Evolutionary conservation across 2,113 vertebrate species (phyloP).

Genomic region (Panthera leo): DNA sequence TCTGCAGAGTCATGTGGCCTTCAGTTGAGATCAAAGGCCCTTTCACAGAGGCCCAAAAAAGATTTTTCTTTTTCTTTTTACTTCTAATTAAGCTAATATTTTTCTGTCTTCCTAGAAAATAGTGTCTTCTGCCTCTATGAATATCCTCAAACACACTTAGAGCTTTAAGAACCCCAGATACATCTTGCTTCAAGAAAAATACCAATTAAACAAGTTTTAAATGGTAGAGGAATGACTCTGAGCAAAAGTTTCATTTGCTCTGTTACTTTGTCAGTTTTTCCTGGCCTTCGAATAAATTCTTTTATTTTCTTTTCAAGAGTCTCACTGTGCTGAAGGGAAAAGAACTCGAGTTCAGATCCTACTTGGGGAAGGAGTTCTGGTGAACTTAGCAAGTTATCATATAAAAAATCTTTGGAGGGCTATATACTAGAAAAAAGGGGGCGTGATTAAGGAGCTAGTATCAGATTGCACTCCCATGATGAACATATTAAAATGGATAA

Average conservation of each 20-base stretch:
- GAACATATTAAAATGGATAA: not conserved
- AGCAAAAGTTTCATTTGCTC: not conserved
- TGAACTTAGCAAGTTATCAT: not conserved
- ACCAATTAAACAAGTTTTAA: slow-evolving; percentile 12
- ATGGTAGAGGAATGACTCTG: not conserved
- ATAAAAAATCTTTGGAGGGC: not conserved
- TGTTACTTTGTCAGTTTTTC: not conserved
- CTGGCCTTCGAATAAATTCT: not conserved
- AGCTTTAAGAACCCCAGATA: not conserved
- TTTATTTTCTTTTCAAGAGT: not conserved
- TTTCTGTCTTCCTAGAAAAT: not conserved
- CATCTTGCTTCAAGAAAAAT: not conserved
- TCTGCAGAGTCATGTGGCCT: not conserved
- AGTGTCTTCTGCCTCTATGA: not conserved
- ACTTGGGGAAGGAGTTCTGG: not conserved
- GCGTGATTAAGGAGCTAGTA: not conserved
- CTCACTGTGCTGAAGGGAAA: not conserved
- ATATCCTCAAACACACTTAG: not conserved
- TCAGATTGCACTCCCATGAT: not conserved
- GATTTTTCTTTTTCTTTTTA: not conserved
- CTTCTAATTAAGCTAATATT: not conserved
- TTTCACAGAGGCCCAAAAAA: not conserved
- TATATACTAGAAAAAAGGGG: not conserved
- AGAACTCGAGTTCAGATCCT: not conserved
- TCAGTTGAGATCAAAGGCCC: not conserved